Evolutionary conservation across 2,888 invertebrate species (phyloP), one percentile per base, ranked within the genome.

Genomic region (Teinopalpus imperialis): DNA sequence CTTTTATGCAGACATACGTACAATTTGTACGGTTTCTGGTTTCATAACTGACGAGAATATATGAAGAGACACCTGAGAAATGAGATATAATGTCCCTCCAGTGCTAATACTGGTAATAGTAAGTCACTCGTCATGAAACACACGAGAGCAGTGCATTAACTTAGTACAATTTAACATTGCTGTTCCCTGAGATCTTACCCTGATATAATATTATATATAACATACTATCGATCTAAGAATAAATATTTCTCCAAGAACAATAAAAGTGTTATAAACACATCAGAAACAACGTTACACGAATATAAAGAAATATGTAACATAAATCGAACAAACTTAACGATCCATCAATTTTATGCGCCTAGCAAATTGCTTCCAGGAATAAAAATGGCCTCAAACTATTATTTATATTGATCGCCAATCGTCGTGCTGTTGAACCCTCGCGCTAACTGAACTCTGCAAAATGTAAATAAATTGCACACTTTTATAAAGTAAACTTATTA

Each of bases 331-430:
- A 43, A 34, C 12, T 49, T 36, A 37, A 50, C 31, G 51, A 48
- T 27, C 48, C 45, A 53, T 49, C 41, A 53, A 43, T 49, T 24
- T 32, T 27, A 32, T 43, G 27, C 43, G 29, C 30, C 4, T 13
- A 14, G 40, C 47, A 49, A 52, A 53, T 49, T 47, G 51, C 34
- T 45, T 32, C 43, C 46, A 46, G 50, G 51, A 52, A 52, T 52
- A 51, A 51, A 53, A 47, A 35, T 40, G 35, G 16, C 43, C 20
- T 12, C 23, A 21, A 29, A 40, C 27, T 32, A 36, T 26, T 36
- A 47, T 42, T 36, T 24, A 36, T 31, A 47, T 47, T 26, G 47
- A 42, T 32, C 31, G 31, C 7, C 10, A 29, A 23, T 39, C 24
- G 10, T 12, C 23, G 32, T 27, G 45, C 10, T 14, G 39, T 32